phyloP scores from a whole-genome alignment of 2,113 vertebrate genomes.

The Coturnix japonica region DNA sequence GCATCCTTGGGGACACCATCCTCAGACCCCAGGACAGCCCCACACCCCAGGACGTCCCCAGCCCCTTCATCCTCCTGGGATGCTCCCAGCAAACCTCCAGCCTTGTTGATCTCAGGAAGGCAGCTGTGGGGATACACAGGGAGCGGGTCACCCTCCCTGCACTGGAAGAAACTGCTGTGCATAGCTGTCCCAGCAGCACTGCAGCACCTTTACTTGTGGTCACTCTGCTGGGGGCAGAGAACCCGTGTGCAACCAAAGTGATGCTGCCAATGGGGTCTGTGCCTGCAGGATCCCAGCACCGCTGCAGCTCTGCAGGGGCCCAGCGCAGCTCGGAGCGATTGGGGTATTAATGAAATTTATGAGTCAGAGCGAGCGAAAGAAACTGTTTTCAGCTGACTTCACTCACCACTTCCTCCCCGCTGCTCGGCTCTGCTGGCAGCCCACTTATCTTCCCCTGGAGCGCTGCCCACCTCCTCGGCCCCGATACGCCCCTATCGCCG shows the following conservation, averaged over 20 bases:
- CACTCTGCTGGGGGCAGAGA: neutral
- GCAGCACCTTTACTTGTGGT: too few relatives aligned
- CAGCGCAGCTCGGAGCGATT: neutral
- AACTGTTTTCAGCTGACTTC: constrained; percentile 72
- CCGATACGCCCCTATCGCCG: constrained; percentile 15
- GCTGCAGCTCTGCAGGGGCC: neutral
- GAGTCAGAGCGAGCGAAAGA: constrained; percentile 44
- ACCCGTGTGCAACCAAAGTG: neutral
- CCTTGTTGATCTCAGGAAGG: neutral
- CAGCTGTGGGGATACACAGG: too few relatives aligned
- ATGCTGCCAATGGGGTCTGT: neutral
- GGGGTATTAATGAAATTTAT: neutral
- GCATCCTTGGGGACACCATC: too few relatives aligned
- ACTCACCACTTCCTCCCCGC: constrained; percentile 78
- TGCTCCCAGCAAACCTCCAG: neutral
- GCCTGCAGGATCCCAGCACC: neutral
- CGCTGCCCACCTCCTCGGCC: constrained; percentile 69
- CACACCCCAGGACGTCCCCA: too few relatives aligned
- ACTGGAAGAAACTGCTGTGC: neutral
- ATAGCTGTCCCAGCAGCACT: too few relatives aligned
- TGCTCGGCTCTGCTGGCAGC: constrained; percentile 75
- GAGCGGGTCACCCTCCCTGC: too few relatives aligned
- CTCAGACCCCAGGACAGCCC: neutral
- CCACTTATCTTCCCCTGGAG: constrained; percentile 81
- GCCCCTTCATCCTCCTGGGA: too few relatives aligned